phyloP scores from a whole-genome alignment of 23 tunicate genomes.

The Ciona savignyi region DNA sequence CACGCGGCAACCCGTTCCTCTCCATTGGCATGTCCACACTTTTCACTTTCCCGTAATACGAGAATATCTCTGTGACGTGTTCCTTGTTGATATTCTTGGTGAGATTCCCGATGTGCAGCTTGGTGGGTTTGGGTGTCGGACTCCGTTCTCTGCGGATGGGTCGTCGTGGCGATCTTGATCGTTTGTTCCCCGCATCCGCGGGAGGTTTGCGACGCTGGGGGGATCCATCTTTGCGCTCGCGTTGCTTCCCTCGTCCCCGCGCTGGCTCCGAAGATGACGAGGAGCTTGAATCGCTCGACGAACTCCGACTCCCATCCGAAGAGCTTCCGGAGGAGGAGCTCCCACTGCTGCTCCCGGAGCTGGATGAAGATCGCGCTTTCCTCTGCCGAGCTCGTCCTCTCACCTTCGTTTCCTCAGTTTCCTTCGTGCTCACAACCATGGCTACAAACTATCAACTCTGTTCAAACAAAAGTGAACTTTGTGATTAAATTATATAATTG shows the following conservation, averaged over 20 bases:
- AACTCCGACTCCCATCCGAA: slow-evolving; percentile 36
- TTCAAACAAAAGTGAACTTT: too few species aligned
- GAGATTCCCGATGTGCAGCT: slow-evolving; percentile 68
- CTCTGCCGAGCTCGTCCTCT: slow-evolving; percentile 37
- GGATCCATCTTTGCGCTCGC: slow-evolving; percentile 49
- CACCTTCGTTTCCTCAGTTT: slow-evolving; percentile 4
- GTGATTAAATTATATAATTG: too few species aligned
- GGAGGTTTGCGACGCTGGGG: slow-evolving; percentile 20
- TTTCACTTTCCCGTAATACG: slow-evolving; percentile 81
- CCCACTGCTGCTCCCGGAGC: slow-evolving; percentile 59
- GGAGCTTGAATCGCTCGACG: slow-evolving; percentile 43
- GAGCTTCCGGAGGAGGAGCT: slow-evolving; percentile 54
- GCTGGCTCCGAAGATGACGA: slow-evolving; percentile 48
- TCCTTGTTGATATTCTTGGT: slow-evolving; percentile 87
- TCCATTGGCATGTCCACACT: slow-evolving; percentile 77
- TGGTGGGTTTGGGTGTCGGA: slow-evolving; percentile 83
- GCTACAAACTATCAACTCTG: neutral
- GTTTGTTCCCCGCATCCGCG: slow-evolving; percentile 25
- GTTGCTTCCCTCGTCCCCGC: slow-evolving; percentile 34
- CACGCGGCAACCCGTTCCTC: slow-evolving; percentile 46
- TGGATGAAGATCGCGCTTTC: slow-evolving; percentile 33
- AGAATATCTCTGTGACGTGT: slow-evolving; percentile 82
- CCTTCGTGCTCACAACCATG: slow-evolving; percentile 7
- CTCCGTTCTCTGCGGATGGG: slow-evolving; percentile 48
- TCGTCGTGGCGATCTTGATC: slow-evolving; percentile 78